These are phyloP conservation scores for Lordiphosa clarofinis DNA, from an alignment of 1,140 invertebrate genomes.

Conservation along the genomic window DNA sequence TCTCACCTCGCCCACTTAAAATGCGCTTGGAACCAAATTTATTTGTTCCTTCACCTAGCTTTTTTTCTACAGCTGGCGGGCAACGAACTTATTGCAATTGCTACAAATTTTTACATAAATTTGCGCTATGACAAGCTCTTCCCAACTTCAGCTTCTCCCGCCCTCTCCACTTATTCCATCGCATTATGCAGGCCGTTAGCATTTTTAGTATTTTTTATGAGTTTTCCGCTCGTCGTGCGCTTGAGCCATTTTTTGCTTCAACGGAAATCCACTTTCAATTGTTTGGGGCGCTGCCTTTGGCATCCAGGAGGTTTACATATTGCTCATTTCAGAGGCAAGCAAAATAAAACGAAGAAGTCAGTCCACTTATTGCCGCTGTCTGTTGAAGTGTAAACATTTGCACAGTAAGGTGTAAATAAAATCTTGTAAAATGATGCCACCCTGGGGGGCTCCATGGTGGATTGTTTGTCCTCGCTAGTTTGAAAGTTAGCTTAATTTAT, in stretches of 20 bases:
- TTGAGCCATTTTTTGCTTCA: conserved; percentile 54
- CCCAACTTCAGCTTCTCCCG: neutral
- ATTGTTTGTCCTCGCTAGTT: conserved; percentile 54
- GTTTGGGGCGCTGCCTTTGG: conserved; percentile 60
- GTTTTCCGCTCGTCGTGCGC: conserved; percentile 38
- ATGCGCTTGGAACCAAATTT: conserved; percentile 59
- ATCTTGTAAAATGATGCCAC: conserved; percentile 55
- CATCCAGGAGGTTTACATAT: conserved; percentile 66
- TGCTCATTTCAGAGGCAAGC: conserved; percentile 55
- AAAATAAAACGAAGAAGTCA: conserved; percentile 2
- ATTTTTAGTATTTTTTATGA: conserved; percentile 61
- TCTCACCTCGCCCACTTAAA: conserved; percentile 29
- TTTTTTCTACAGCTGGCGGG: conserved; percentile 17
- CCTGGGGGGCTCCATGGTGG: conserved; percentile 26
- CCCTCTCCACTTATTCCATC: conserved; percentile 7
- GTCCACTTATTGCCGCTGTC: conserved; percentile 47
- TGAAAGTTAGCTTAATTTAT: conserved; percentile 57
- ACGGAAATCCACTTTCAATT: conserved; percentile 77
- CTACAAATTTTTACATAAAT: conserved; percentile 77
- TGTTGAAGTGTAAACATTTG: conserved; percentile 76
- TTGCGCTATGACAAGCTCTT: conserved; percentile 51
- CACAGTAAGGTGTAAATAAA: conserved; percentile 76
- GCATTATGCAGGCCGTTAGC: conserved; percentile 61
- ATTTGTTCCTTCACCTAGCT: conserved; percentile 51
- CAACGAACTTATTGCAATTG: conserved; percentile 68